These are phyloP conservation scores for Salminus brasiliensis DNA, from an alignment of 2,113 vertebrate genomes.

Conservation along the genomic window DNA sequence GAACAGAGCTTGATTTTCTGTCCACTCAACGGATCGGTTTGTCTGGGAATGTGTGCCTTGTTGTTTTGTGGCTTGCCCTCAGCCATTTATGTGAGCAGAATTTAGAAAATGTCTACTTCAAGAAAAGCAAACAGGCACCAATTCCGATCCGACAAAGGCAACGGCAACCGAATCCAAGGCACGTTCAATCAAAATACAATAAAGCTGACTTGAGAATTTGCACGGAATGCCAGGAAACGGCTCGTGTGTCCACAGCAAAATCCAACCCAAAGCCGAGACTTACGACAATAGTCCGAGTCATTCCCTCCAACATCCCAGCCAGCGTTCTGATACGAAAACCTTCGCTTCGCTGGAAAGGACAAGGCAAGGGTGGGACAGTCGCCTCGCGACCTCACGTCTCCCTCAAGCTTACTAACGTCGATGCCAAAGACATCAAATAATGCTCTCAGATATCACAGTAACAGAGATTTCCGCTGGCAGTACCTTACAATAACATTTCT, in stretches of 20 bases:
- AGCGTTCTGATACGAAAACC: conserved; percentile 54
- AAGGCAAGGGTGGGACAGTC: conserved; percentile 34
- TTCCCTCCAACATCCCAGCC: conserved; percentile 8
- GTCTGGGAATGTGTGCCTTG: neutral
- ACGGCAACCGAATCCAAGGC: neutral
- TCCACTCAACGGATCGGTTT: neutral
- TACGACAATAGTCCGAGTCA: neutral
- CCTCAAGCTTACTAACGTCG: conserved; percentile 54
- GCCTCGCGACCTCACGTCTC: too few species aligned
- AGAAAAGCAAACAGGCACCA: conserved; percentile 10
- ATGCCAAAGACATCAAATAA: conserved; percentile 60
- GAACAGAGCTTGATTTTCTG: conserved; percentile 17
- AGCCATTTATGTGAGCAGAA: conserved; percentile 49
- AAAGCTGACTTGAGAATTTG: neutral
- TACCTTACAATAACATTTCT: conserved; percentile 54
- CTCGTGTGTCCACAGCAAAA: neutral
- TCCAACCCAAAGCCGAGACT: neutral
- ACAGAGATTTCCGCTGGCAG: conserved; percentile 54
- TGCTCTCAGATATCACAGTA: conserved; percentile 48
- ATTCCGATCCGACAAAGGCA: conserved; percentile 14
- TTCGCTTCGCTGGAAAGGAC: conserved; percentile 52
- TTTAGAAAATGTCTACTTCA: conserved; percentile 15
- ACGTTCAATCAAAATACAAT: conserved; percentile 4
- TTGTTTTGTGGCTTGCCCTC: conserved; percentile 15
- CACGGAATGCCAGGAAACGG: neutral